Conservation (phyloP, 2,888 invertebrate species). For the Chrysotoxum bicinctum region DNA sequence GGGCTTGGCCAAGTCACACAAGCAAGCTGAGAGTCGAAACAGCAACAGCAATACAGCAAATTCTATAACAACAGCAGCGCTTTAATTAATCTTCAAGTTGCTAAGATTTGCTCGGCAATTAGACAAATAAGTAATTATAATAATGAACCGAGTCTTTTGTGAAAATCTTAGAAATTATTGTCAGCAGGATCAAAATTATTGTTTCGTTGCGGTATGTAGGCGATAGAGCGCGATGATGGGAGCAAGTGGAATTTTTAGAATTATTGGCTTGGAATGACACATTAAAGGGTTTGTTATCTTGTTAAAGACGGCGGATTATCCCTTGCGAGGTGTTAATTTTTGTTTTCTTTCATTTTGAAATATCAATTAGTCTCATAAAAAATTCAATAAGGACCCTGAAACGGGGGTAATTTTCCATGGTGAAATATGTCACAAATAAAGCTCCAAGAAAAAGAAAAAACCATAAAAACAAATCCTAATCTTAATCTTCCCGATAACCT, state of each 20-base stretch:
- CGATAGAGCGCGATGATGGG: not conserved
- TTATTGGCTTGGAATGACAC: not conserved
- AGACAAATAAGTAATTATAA: slow-evolving; percentile 72
- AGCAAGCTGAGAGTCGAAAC: not conserved
- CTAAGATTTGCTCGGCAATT: slow-evolving; percentile 71
- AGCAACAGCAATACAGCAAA: slow-evolving; percentile 6
- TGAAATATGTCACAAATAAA: too few species aligned
- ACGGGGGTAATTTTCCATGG: too few species aligned
- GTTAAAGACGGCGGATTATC: not conserved
- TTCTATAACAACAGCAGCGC: slow-evolving; percentile 21
- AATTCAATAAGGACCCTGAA: too few species aligned
- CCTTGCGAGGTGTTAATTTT: not conserved
- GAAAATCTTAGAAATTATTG: slow-evolving; percentile 41
- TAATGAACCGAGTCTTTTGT: slow-evolving; percentile 56
- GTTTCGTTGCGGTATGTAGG: slow-evolving; percentile 32
- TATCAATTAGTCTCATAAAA: too few species aligned
- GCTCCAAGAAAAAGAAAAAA: too few species aligned
- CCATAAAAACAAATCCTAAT: too few species aligned
- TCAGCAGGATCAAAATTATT: slow-evolving; percentile 48
- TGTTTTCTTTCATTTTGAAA: not conserved
- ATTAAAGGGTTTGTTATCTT: not conserved
- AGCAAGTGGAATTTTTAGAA: not conserved
- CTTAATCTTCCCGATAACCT: too few species aligned
- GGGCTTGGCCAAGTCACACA: not conserved
- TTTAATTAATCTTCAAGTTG: slow-evolving; percentile 71